Percentiles rank a stretch among this genome's conserved stretches.
Evolutionary conservation across 2,797 vertebrate species (phyloP).

Genomic region (Orientallactaga sibirica): DNA sequence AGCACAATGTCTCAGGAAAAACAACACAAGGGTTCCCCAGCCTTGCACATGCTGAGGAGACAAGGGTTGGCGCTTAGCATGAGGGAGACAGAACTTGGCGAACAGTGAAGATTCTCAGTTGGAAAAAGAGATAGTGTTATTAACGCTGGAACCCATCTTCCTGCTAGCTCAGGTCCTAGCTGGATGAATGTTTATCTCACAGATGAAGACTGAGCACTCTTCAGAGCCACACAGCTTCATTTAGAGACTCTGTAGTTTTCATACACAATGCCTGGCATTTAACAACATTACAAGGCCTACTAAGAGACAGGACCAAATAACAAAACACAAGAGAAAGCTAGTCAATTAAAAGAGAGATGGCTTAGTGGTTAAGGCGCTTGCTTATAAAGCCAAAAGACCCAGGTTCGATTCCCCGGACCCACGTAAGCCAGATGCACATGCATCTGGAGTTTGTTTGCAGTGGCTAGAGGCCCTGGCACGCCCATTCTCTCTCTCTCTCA

Average conservation of each 20-base stretch:
- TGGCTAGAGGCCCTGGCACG: no score
- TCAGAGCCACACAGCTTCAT: not conserved
- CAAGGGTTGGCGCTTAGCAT: not conserved
- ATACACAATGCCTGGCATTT: not conserved
- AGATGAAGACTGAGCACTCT: not conserved
- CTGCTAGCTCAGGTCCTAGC: not conserved
- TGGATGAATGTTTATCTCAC: not conserved
- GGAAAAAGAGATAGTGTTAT: not conserved
- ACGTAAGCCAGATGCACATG: no score
- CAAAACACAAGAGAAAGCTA: conserved; percentile 42
- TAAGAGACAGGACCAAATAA: conserved; percentile 34
- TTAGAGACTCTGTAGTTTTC: not conserved
- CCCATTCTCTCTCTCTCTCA: no score
- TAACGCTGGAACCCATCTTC: not conserved
- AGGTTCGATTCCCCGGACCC: no score
- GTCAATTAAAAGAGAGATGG: not conserved
- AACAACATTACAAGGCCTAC: conserved; percentile 34
- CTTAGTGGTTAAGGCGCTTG: no score
- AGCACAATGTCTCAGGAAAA: not conserved
- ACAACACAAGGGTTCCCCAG: not conserved
- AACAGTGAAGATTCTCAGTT: not conserved
- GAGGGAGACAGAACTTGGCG: not conserved
- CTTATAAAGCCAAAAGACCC: no score
- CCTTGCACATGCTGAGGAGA: not conserved
- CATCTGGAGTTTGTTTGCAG: no score